These are phyloP conservation scores for Tonatia bakeri DNA, from an alignment of 2,113 vertebrate species.

Conservation along the genomic window DNA sequence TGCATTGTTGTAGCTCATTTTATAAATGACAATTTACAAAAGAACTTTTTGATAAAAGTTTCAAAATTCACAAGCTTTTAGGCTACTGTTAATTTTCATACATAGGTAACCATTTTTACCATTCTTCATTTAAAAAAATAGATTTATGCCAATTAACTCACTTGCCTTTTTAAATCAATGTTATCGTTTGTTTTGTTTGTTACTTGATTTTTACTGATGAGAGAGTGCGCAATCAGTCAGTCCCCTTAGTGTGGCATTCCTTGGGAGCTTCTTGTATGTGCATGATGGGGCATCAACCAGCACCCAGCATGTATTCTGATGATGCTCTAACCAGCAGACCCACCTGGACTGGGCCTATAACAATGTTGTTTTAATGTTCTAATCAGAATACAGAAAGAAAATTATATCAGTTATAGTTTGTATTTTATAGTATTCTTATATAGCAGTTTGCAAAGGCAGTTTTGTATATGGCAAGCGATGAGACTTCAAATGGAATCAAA, in stretches of 20 bases:
- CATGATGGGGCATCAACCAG: too few species aligned
- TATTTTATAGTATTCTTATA: constrained; percentile 79
- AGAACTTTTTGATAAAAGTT: neutral
- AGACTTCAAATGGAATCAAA: constrained; percentile 73
- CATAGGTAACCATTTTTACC: constrained; percentile 62
- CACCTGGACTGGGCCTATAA: neutral
- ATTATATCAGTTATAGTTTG: neutral
- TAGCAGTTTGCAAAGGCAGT: constrained; percentile 58
- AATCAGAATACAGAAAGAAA: too few species aligned
- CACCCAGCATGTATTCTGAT: too few species aligned
- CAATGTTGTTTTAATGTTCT: constrained; percentile 23
- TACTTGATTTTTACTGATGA: too few species aligned
- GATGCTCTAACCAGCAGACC: too few species aligned
- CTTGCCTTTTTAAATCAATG: constrained; percentile 60
- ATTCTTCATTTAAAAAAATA: constrained; percentile 68
- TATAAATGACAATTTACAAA: neutral
- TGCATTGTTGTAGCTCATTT: neutral
- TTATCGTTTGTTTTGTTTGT: neutral
- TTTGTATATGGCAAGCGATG: constrained; percentile 66
- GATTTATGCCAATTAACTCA: constrained; percentile 70
- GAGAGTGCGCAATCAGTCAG: too few species aligned
- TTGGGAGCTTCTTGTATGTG: too few species aligned
- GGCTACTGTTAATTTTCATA: neutral
- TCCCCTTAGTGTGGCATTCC: too few species aligned
- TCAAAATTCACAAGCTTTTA: neutral